A percentile compares a stretch with the other conserved stretches of the same genome.
Evolutionary conservation across 2,113 vertebrate genomes (phyloP).

Genomic region (Triplophysa siluroides): DNA sequence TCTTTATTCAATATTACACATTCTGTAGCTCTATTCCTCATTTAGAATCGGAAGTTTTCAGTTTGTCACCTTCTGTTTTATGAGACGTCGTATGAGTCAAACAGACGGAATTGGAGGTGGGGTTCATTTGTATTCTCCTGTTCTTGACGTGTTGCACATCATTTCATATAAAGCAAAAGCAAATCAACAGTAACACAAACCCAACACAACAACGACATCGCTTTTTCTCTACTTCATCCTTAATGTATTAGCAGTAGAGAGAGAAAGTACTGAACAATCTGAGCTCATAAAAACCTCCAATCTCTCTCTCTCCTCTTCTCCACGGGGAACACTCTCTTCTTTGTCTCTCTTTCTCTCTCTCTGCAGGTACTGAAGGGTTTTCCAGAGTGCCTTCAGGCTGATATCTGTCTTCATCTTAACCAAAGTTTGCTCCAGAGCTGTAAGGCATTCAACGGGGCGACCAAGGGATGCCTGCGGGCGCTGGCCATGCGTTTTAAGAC

Average conservation of each 20-base stretch:
- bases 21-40: no score
- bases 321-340: background rate
- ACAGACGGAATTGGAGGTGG: constrained; percentile 68
- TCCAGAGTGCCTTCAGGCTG: constrained; percentile 97
- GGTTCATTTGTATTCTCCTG: constrained; percentile 64
- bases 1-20: no score
- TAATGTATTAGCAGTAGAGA: constrained; percentile 28
- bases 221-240: constrained; percentile 17
- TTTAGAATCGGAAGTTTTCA: no score
- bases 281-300: constrained; percentile 5
- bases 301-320: constrained; percentile 43
- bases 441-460: constrained; percentile 90
- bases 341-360: constrained; percentile 12
- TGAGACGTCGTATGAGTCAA: no score
- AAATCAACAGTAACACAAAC: constrained; percentile 2
- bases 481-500: constrained; percentile 99
- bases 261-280: constrained; percentile 23
- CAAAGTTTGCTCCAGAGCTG: constrained; percentile 91
- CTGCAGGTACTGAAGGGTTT: constrained; percentile 96
- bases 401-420: constrained; percentile 98
- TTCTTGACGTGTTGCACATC: constrained; percentile 4
- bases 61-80: no score
- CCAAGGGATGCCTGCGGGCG: constrained; percentile 95
- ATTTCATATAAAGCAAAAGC: constrained; percentile 3
- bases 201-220: no score